These are phyloP conservation scores for Hypolimnas misippus DNA, from an alignment of 2,888 invertebrate species.

Conservation along the genomic window DNA sequence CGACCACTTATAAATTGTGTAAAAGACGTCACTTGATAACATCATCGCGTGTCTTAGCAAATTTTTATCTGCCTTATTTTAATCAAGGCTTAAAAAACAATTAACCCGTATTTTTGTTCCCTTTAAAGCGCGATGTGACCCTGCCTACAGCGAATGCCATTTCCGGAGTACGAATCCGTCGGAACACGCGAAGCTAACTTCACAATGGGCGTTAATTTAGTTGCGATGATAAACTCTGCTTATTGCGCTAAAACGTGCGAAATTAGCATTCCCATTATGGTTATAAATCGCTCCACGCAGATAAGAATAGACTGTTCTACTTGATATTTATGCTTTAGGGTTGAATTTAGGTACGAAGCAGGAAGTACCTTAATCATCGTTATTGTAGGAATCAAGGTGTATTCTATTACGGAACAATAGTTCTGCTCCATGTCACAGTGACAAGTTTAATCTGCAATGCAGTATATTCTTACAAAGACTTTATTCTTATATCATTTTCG, in stretches of 20 bases:
- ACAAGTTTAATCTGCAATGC: conserved; percentile 11
- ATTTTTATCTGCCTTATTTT: conserved; percentile 27
- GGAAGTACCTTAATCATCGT: conserved; percentile 15
- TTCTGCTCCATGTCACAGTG: not conserved
- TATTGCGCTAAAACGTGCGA: conserved; percentile 55
- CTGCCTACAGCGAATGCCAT: conserved; percentile 56
- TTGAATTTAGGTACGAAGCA: conserved; percentile 10
- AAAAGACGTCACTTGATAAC: not conserved
- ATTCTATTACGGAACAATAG: conserved; percentile 5
- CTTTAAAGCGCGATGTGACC: conserved; percentile 36
- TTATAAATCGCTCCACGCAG: conserved; percentile 50
- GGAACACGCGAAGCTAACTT: conserved; percentile 62
- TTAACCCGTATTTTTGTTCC: conserved; percentile 29
- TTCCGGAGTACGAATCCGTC: conserved; percentile 66
- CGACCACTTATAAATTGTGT: not conserved
- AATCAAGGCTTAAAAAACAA: conserved; percentile 32
- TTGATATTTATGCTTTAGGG: conserved; percentile 14
- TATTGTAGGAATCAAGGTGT: not conserved
- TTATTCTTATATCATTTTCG: not conserved
- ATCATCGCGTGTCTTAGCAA: conserved; percentile 22
- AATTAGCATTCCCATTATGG: conserved; percentile 58
- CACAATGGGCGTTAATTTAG: conserved; percentile 72
- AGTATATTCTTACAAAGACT: not conserved
- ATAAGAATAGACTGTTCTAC: conserved; percentile 17
- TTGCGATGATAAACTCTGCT: conserved; percentile 57